Evolutionary conservation across 2,888 invertebrate species (phyloP).

Genomic region (Conops quadrifasciatus): DNA sequence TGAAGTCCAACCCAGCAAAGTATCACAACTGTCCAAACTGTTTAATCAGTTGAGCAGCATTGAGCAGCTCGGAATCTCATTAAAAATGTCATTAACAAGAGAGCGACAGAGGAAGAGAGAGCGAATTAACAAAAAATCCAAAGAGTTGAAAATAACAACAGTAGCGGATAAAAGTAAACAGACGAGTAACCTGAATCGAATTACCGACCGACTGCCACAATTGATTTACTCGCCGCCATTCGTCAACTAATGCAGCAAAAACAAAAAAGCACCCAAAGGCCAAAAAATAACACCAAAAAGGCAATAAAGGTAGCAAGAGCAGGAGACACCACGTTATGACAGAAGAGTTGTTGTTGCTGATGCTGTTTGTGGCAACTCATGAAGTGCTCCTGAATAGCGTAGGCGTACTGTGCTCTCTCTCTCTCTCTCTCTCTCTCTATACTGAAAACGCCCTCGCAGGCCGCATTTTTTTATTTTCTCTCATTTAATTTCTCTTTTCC

Average conservation of each 20-base stretch:
- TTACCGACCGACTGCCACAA: constrained; percentile 5
- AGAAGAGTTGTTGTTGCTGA: constrained; percentile 1
- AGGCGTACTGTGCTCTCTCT: neutral
- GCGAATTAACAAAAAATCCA: neutral
- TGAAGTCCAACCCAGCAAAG: neutral
- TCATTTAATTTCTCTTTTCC: neutral
- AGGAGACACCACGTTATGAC: too few species aligned
- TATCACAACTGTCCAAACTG: constrained; percentile 3
- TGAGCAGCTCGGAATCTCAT: constrained; percentile 20
- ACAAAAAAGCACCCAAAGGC: too few species aligned
- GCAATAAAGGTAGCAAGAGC: neutral
- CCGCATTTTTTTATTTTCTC: too few species aligned
- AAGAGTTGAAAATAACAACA: too few species aligned
- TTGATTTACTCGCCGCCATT: neutral
- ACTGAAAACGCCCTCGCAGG: constrained; percentile 5
- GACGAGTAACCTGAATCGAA: neutral
- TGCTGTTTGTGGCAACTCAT: too few species aligned
- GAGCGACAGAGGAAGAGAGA: neutral
- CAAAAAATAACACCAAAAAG: too few species aligned
- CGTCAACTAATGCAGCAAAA: too few species aligned
- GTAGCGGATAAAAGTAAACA: neutral
- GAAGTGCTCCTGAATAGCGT: too few species aligned
- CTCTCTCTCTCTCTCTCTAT: neutral
- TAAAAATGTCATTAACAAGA: constrained; percentile 16
- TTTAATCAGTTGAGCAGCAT: constrained; percentile 26